These are phyloP conservation scores for Varanus salvator DNA, from an alignment of 2,113 vertebrate genomes.

Conservation along the genomic window DNA sequence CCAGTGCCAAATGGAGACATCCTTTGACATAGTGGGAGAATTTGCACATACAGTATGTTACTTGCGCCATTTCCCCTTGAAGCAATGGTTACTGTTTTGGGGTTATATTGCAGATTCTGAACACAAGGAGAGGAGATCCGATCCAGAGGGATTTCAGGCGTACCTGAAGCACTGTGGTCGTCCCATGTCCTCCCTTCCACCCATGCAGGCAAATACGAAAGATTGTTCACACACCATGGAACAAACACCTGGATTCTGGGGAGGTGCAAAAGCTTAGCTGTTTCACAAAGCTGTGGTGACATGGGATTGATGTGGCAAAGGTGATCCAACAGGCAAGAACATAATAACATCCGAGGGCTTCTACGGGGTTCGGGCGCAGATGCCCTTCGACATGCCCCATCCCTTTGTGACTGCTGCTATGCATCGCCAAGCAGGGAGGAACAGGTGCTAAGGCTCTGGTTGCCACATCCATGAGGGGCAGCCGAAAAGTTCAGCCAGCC, in stretches of 20 bases:
- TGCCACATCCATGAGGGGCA: no score
- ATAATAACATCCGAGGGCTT: no score
- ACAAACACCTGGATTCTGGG: not conserved
- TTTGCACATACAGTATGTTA: no score
- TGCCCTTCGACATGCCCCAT: no score
- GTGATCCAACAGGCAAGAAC: no score
- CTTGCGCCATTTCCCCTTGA: not conserved
- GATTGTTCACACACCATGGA: not conserved
- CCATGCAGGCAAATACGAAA: not conserved
- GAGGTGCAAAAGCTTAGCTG: not conserved
- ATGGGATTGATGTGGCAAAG: not conserved
- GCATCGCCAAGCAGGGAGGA: not conserved
- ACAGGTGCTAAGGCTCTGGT: no score
- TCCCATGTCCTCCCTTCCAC: not conserved
- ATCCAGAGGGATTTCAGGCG: not conserved
- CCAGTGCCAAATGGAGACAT: not conserved
- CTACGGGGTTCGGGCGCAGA: no score
- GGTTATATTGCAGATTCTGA: not conserved
- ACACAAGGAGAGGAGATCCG: not conserved
- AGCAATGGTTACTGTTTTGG: not conserved
- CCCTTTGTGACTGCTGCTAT: not conserved
- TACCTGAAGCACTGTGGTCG: not conserved
- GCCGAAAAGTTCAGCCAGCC: no score
- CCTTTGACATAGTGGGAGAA: not conserved
- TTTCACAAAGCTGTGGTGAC: not conserved